Evolutionary conservation across 2,888 invertebrate genomes (phyloP), one percentile per base, ranked within the genome.

Genomic region (Cataglyphis albicans): DNA sequence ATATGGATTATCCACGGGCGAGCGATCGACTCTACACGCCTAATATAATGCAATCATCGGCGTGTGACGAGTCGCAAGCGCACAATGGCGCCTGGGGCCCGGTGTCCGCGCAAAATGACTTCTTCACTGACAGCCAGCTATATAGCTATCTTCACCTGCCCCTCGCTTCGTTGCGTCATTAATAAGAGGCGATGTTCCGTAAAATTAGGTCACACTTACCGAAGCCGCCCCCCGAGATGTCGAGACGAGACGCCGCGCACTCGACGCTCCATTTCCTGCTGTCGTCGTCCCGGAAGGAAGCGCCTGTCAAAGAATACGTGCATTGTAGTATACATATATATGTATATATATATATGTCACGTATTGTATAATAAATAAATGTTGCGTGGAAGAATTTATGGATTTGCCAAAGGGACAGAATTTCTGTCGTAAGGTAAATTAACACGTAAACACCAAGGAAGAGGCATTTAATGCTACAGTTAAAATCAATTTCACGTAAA

Each of bases 181-280:
- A 93, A 93, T 93, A 93, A 93, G 92, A 92, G 87, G 91, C 92
- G 92, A 94, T 93, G 93, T 93, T 88, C 92, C 93, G 93, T 92
- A 93, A 94, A 94, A 94, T 93, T 93, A 94, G 93, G 91, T 92
- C 91, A 91, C 92, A 93, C 91, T 92, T 92, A 87, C 84, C 65
- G n/a, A 57, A 18, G 29, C 61, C 89, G 87, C 85, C 86, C 84
- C 61, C 82, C 81, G 84, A 78, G 57, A 68, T 52, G 67, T 81
- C 63, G 74, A 29, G 82, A 80, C 78, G 64, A 76, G 57, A 78
- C 18, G 64, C 61, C 63, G 61, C 57, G 21, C 18, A 18, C 25
- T 72, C 72, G 59, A 61, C 21, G 59, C 5, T 18, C 80, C 88
- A 82, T 86, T 88, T 85, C 83, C 80, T 81, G 84, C 74, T 83